Base-by-base conservation (phyloP, 2,888 invertebrate species). In the Rhagophthalmus giganteus region DNA sequence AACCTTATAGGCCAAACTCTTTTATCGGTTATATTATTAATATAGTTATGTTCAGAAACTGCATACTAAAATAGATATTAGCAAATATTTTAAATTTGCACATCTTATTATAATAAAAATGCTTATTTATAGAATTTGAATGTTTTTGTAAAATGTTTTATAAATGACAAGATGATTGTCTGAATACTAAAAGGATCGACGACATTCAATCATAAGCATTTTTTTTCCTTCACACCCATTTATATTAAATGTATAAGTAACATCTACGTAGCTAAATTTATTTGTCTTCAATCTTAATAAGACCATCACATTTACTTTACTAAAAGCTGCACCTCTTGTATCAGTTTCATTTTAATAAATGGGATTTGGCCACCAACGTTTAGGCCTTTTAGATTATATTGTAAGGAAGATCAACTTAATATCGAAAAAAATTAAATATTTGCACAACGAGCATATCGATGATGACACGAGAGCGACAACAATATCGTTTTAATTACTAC, bases 81-180 rank as follows among this genome's bases (percentile, higher is more conserved):
- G 28, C 20, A n/a, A 34, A 16, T 27, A 14, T 16, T 27, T 14
- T 28, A 35, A 34, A 28, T 16, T 45, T 35, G 30, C 37, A n/a
- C 34, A 13, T 27, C 16, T n/a, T n/a, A n/a, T n/a, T n/a, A n/a
- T n/a, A n/a, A 20, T 31, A 38, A 25, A 25, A 30, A 38, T 37
- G 14, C 33, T 16, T 12, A 30, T 4, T 5, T 20, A 35, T 24
- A 38, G 45, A 27, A 7, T 38, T 12, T 28, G 45, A 47, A 8
- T 33, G 37, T 28, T 32, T 25, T 33, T 41, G 48, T 40, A 41
- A 50, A 42, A 31, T 35, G 15, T 48, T 47, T 46, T 48, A 42
- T 45, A 60, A 59, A 52, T 60, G 64, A 61, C 48, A 42, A 64
- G 60, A 61, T 68, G 68, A 68, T 68, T 68, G 68, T 68, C 68